phyloP scores from a whole-genome alignment of 2,113 vertebrate species.

The Genyomyrus donnyi region DNA sequence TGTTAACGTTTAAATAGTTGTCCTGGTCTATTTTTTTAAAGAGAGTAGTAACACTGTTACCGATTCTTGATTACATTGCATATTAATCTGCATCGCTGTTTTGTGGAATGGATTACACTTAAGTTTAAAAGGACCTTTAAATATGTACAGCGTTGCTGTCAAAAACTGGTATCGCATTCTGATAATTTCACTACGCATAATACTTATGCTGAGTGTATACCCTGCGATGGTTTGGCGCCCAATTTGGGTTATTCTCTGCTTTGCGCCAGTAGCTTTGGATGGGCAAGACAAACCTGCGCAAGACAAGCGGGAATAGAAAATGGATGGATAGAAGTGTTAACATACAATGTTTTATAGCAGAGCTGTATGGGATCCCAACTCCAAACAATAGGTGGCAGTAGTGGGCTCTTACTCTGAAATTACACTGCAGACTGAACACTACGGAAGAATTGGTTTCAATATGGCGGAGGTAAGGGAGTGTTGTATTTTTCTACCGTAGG shows the following conservation, averaged over 20 bases:
- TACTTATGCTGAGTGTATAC: background rate
- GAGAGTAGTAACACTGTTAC: background rate
- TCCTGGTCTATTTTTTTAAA: background rate
- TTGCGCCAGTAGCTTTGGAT: background rate
- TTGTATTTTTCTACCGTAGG: background rate
- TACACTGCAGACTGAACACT: background rate
- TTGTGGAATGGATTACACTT: background rate
- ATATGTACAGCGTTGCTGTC: background rate
- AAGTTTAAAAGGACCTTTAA: background rate
- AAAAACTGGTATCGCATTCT: background rate
- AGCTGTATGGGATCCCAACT: background rate
- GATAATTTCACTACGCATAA: background rate
- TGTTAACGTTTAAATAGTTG: background rate
- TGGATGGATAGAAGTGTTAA: background rate
- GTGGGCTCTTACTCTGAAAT: background rate
- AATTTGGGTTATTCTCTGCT: background rate
- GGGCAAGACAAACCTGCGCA: background rate
- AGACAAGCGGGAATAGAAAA: background rate
- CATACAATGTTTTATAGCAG: background rate
- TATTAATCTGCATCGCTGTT: background rate
- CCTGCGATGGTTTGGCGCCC: background rate
- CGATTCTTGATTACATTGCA: background rate
- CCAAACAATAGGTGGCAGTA: background rate
- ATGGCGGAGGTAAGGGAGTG: constrained; percentile 54
- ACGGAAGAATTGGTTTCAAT: constrained; percentile 19